Conservation (phyloP, 2,888 invertebrate species). For the Spisula subtruncata region DNA sequence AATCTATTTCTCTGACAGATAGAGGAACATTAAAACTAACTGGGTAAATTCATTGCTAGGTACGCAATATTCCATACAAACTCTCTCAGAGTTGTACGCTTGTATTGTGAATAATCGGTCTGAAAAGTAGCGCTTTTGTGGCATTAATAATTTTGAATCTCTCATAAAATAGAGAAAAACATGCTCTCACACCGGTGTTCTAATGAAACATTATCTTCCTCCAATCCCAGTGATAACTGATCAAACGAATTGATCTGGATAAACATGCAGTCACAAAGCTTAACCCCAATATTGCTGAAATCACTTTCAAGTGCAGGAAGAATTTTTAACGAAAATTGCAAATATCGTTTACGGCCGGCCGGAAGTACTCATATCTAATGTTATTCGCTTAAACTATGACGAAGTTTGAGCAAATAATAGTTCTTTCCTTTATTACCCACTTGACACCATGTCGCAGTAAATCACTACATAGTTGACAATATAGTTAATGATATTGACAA, state of each 20-base stretch:
- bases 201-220: not conserved
- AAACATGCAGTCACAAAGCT: not conserved
- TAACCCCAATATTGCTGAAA: conserved; percentile 25
- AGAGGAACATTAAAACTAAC: too few relatives aligned
- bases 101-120: not conserved
- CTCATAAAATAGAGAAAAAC: not conserved
- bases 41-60: too few relatives aligned
- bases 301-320: not conserved
- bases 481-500: not conserved
- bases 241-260: not conserved
- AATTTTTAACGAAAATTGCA: not conserved
- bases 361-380: conserved; percentile 29
- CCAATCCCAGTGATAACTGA: not conserved
- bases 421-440: conserved; percentile 12
- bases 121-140: not conserved
- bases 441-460: not conserved
- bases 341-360: conserved; percentile 25
- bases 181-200: not conserved
- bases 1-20: too few relatives aligned
- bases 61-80: not conserved
- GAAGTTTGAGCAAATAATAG: conserved; percentile 23
- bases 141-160: not conserved
- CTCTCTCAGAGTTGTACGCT: not conserved
- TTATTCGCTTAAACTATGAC: conserved; percentile 29
- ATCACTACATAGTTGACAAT: not conserved